These are phyloP conservation scores for Leuctra nigra DNA, from an alignment of 2,888 invertebrate species.

Conservation along the genomic window DNA sequence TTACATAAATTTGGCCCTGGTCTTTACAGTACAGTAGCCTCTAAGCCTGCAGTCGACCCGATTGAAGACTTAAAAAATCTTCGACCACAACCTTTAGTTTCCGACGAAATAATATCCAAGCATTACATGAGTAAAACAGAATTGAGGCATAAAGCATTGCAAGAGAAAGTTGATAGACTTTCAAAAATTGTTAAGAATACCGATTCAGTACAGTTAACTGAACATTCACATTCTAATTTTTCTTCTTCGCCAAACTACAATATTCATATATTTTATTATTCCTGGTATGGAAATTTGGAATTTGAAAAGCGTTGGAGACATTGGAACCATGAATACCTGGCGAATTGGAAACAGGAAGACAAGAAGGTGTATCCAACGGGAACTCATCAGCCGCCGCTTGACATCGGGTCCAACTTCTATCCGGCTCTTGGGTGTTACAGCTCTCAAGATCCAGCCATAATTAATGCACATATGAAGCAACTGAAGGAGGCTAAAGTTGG, in stretches of 20 bases:
- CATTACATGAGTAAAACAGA: constrained; percentile 28
- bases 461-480: constrained; percentile 53
- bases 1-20: constrained; percentile 10
- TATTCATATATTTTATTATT: constrained; percentile 38
- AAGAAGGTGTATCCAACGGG: constrained; percentile 43
- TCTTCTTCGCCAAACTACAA: constrained; percentile 36
- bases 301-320: constrained; percentile 36
- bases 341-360: constrained; percentile 44
- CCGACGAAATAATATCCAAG: constrained; percentile 19
- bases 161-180: constrained; percentile 35
- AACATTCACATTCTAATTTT: constrained; percentile 31
- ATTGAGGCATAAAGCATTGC: constrained; percentile 33
- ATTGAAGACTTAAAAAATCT: no score
- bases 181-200: constrained; percentile 36
- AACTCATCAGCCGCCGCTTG: constrained; percentile 47
- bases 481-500: constrained; percentile 50
- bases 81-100: no score
- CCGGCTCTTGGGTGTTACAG: constrained; percentile 49
- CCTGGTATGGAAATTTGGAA: constrained; percentile 37
- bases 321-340: constrained; percentile 38
- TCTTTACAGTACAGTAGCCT: background rate
- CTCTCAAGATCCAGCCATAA: constrained; percentile 43
- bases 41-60: background rate
- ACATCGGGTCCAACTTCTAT: constrained; percentile 48
- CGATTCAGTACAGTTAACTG: constrained; percentile 30